Percentiles rank a stretch among this genome's conserved stretches.
Conservation (phyloP, 2,113 vertebrate species). For the Telmatochromis sp. region DNA sequence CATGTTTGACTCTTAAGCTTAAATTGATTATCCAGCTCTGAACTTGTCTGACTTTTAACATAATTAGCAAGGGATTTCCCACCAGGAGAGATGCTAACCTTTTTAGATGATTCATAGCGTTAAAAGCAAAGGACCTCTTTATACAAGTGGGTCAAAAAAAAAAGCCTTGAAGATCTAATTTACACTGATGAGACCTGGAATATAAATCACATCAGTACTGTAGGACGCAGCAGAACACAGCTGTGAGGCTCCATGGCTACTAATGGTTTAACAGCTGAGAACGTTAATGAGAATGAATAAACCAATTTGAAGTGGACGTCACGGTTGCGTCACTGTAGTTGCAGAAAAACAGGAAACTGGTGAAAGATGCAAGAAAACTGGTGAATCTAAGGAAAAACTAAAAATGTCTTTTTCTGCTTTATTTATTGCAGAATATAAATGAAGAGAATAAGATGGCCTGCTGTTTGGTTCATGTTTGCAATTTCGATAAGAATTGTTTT, state of each 20-base stretch:
- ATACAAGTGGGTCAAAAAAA: not conserved
- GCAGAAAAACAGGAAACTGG: not conserved
- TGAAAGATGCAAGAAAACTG: not conserved
- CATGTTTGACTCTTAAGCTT: not conserved
- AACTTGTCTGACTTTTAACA: not conserved
- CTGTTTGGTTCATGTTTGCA: not conserved
- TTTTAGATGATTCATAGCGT: not conserved
- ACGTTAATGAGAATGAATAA: not conserved
- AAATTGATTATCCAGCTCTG: not conserved
- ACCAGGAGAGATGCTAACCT: not conserved
- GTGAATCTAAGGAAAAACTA: not conserved
- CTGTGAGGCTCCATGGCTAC: not conserved
- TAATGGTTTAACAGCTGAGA: not conserved
- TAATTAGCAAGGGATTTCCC: not conserved
- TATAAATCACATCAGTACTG: slow-evolving; percentile 3
- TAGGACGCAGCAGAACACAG: not conserved
- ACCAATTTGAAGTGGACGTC: not conserved
- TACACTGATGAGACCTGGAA: not conserved
- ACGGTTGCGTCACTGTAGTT: not conserved
- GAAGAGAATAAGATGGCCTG: not conserved
- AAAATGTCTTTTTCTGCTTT: not conserved
- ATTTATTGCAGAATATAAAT: not conserved
- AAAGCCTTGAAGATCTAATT: slow-evolving; percentile 1
- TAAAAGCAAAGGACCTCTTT: not conserved
- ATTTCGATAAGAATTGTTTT: not conserved